Evolutionary conservation across 1,140 invertebrate species (phyloP), one percentile per base, ranked within the genome.

Genomic region (Penaeus indicus): DNA sequence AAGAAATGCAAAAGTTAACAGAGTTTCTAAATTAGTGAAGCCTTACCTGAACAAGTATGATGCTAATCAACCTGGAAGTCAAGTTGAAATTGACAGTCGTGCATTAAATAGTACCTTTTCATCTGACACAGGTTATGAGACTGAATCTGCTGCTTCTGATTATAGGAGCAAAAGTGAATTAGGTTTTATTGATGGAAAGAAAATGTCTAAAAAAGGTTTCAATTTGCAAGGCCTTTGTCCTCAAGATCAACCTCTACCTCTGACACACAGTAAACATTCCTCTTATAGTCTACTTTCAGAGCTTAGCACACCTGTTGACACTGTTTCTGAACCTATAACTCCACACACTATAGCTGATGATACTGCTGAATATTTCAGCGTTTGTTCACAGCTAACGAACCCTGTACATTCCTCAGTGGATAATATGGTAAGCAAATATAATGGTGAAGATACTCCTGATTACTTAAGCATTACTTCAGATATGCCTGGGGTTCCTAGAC

Each of bases 121-220:
- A 25, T 84, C 87, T 27, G 87, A 88, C 72, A 88, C 87, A 64
- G 87, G 87, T 3, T 88, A 88, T 84, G 87, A 88, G 32, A 88
- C 87, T 21, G 87, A 88, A 79, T 78, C 81, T n/a, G 77, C 67
- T 47, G 32, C 32, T 54, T 54, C 54, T 8, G 79, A 78, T 84
- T 84, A 80, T 25, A 62, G 42, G 27, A 47, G 62, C 60, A 81
- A 22, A 60, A 79, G 82, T n/a, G 85, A 87, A 18, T 81, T 38
- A 72, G 21, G 64, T 61, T 81, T 72, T 21, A 32, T 19, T 86
- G 63, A 60, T 67, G 78, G 61, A 60, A 62, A 72, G 32, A 54
- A 77, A 21, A 22, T 63, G 64, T 64, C 38, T 54, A 84, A 61
- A 18, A 62, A 47, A 19, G 54, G 77, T 18, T 47, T n/a, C 32